phyloP scores from a whole-genome alignment of 2,888 invertebrate species.

The Daptonema setosum region DNA sequence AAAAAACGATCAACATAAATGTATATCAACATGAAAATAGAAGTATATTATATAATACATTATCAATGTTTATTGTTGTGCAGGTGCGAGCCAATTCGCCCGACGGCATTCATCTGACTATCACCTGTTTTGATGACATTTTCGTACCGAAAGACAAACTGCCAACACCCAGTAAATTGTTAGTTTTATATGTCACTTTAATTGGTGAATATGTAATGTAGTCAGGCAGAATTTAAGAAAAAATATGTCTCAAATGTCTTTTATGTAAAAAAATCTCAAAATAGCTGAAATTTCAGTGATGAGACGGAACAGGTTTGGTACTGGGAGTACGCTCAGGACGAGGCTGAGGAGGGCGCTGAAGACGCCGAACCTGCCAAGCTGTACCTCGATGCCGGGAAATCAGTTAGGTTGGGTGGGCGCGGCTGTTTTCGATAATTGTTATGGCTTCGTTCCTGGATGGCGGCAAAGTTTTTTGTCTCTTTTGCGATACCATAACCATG shows the following conservation, averaged over 20 bases:
- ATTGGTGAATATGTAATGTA: no score
- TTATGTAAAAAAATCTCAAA: no score
- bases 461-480: no score
- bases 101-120: slow-evolving; percentile 40
- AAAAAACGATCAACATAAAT: no score
- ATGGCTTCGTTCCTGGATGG: no score
- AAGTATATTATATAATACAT: no score
- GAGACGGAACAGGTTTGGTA: slow-evolving; percentile 13
- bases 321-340: slow-evolving; percentile 15
- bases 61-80: no score
- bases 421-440: background rate
- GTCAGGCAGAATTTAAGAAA: no score
- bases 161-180: slow-evolving; percentile 71
- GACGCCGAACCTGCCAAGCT: slow-evolving; percentile 15
- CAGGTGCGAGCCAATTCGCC: slow-evolving; percentile 62
- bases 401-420: background rate
- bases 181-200: no score
- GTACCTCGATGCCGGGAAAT: slow-evolving; percentile 14
- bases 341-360: slow-evolving; percentile 13
- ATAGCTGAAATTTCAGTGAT: background rate
- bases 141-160: slow-evolving; percentile 69
- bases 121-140: slow-evolving; percentile 92
- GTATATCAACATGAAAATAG: no score
- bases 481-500: no score
- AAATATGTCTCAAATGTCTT: no score